Evolutionary conservation across 2,797 vertebrate species (phyloP), one percentile per base, ranked within the genome.

Genomic region (Myoxocephalus aenaeus): DNA sequence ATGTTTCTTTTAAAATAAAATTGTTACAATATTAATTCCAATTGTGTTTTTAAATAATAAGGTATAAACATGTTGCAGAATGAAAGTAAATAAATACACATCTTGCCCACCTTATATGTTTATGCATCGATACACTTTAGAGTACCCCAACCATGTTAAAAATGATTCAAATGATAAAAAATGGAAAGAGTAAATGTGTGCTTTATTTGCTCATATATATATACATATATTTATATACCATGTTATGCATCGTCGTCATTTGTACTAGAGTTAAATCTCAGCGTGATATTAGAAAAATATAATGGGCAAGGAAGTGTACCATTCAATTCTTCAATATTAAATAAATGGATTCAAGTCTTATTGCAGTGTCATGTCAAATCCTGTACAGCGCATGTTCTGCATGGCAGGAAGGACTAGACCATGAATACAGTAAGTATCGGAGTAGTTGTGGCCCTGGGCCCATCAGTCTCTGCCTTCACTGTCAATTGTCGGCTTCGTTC

Each of bases 401-500:
- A 73, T 66, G 89, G 84, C 86, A 73, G 82, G 78, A 77, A 68
- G 65, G 54, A 86, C 87, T 64, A 65, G 77, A 83, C 90, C 91
- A 88, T 70, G 83, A 77, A 67, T 84, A 84, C 85, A 87, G 86
- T 86, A 75, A 90, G 78, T 90, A 90, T 88, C 38, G 65, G 77
- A 87, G 87, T 68, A 80, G 85, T 74, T 73, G 79, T 57, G 77
- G 86, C 74, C 70, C 87, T 29, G 65, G 70, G 68, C 73, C 89
- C 50, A n/a, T 85, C 84, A 86, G 85, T 83, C 79, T 84, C 75
- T 81, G 85, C 75, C 58, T 79, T 66, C 80, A 63, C 70, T 84
- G 90, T 95, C 93, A 95, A 89, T 93, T 89, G 92, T 95, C 95
- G 85, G 95, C 94, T 85, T 96, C 94, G 80, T 90, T 94, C 92